Percentiles rank a stretch among this genome's conserved stretches.
phyloP scores from a whole-genome alignment of 1,140 invertebrate genomes.

The Bursaphelenchus mucronatus region DNA sequence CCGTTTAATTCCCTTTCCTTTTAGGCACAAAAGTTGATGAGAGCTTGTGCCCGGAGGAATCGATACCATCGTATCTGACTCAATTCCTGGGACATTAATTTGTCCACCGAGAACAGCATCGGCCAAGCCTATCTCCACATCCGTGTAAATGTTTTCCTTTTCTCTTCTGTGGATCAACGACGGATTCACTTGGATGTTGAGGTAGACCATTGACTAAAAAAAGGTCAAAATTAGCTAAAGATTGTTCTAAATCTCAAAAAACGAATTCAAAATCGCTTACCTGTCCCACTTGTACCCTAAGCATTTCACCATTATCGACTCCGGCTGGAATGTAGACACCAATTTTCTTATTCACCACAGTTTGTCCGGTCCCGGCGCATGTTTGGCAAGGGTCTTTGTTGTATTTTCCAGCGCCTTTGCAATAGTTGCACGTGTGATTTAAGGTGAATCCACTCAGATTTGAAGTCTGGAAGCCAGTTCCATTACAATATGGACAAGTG shows the following conservation, averaged over 20 bases:
- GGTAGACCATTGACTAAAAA: constrained; percentile 36
- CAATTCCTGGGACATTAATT: constrained; percentile 83
- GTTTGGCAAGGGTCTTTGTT: constrained; percentile 86
- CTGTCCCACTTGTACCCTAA: constrained; percentile 82
- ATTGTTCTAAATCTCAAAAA: constrained; percentile 5
- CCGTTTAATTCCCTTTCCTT: constrained; percentile 85
- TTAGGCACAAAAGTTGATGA: constrained; percentile 76
- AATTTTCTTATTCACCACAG: constrained; percentile 80
- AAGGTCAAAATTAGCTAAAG: constrained; percentile 7
- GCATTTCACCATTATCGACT: constrained; percentile 74
- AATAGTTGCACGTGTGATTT: constrained; percentile 87
- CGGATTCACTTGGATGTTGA: constrained; percentile 70
- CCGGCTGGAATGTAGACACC: constrained; percentile 93
- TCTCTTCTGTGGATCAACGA: constrained; percentile 86
- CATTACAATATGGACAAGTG: constrained; percentile 83
- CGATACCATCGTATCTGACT: constrained; percentile 72
- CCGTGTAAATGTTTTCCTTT: constrained; percentile 86
- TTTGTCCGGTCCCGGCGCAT: constrained; percentile 86
- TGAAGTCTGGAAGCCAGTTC: constrained; percentile 72
- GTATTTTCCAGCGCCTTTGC: constrained; percentile 77
- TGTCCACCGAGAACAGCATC: constrained; percentile 90
- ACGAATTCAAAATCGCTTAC: constrained; percentile 26
- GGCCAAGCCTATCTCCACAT: constrained; percentile 71
- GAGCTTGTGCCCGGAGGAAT: constrained; percentile 85
- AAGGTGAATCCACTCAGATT: constrained; percentile 83